Base-by-base conservation (phyloP, 2,113 vertebrate species). In the Caloenas nicobarica region DNA sequence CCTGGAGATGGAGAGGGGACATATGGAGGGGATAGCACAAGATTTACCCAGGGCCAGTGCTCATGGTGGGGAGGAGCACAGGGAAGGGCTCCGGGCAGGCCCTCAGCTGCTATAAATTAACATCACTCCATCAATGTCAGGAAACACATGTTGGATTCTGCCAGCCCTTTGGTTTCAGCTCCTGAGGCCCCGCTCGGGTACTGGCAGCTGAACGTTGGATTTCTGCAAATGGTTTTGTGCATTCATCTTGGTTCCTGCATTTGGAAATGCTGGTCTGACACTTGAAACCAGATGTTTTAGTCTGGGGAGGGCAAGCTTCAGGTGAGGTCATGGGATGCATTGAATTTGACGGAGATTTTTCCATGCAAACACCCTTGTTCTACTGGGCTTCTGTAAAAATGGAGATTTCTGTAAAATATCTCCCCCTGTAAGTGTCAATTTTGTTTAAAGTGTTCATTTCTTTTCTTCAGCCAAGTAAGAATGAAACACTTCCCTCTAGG, bases 51-150 rank as follows among this genome's bases (percentile, higher is more conserved):
- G 28, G 36, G 62, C 73, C 42, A 31, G 60, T 3, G 38, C 88
- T 82, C 58, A 23, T 34, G 0, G 0, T 2, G 13, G 28, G 12
- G 34, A 1, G 5, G 68, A 53, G 42, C 54, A 33, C 1, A 2
- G n/a, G 31, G 26, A 12, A 62, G 46, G 64, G 73, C 40, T 53
- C 4, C 0, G 2, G 82, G 86, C 66, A 58, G 88, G 76, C 48
- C 71, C 65, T 74, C 16, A 9, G 91, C 82, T 82, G 86, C 80
- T 70, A 5, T 28, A n/a, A 53, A 66, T 70, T 60, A 48, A 15
- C 6, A 1, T 21, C 5, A 10, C 87, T 86, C 89, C 84, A 62
- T 60, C 87, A 48, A 6, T 2, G 64, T 6, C 87, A 71, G 87
- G 40, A 81, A 90, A 26, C 81, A 83, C 46, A 26, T 36, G 46